A percentile compares a stretch with the other conserved stretches of the same genome.
These are phyloP conservation scores for Sycophila sp. DNA, from an alignment of 1,140 invertebrate species.

Conservation along the genomic window DNA sequence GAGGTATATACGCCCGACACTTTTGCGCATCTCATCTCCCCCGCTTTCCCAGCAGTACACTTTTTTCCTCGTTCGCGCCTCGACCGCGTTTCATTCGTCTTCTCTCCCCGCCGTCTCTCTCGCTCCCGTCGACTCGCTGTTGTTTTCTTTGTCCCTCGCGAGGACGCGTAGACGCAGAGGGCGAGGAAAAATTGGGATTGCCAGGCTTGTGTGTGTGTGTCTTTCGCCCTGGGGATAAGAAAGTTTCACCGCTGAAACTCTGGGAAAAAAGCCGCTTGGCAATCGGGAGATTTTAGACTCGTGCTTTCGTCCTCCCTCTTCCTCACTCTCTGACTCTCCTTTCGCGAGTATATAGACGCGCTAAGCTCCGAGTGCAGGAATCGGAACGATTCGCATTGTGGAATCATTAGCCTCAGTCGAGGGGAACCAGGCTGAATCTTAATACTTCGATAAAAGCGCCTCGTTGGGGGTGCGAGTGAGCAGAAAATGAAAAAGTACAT, in stretches of 20 bases:
- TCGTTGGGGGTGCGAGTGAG: too few species aligned
- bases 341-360: neutral
- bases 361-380: neutral
- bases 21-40: conserved; percentile 32
- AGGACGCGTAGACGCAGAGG: neutral
- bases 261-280: conserved; percentile 21
- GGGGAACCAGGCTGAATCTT: too few species aligned
- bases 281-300: conserved; percentile 13
- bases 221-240: conserved; percentile 29
- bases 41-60: neutral
- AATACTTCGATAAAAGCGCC: too few species aligned
- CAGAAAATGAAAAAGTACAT: too few species aligned
- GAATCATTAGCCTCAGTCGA: conserved; percentile 5
- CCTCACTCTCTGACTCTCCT: neutral
- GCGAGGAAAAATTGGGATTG: conserved; percentile 29
- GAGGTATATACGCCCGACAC: neutral
- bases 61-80: conserved; percentile 9
- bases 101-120: neutral
- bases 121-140: neutral
- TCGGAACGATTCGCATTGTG: neutral
- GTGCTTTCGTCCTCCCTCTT: neutral
- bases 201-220: neutral
- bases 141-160: conserved; percentile 11
- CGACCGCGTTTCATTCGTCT: neutral
- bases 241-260: conserved; percentile 29